phyloP scores from a whole-genome alignment of 2,113 vertebrate species.

The Orycteropus afer region DNA sequence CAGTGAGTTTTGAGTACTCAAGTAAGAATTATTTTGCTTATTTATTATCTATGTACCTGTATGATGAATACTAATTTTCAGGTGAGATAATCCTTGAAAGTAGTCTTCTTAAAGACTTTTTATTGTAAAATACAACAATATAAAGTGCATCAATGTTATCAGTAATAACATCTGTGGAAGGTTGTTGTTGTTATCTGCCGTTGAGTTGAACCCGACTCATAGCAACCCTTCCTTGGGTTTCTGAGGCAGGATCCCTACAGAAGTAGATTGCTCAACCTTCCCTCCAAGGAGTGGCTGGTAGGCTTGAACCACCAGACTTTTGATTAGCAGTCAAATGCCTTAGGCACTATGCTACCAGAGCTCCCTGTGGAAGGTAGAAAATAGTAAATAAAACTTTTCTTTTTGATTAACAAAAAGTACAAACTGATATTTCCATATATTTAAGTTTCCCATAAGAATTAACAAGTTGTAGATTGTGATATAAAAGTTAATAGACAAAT shows the following conservation, averaged over 20 bases:
- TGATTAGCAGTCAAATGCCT: too few species aligned
- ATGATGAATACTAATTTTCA: background rate
- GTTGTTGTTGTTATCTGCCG: too few species aligned
- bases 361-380: too few species aligned
- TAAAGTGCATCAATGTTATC: background rate
- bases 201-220: too few species aligned
- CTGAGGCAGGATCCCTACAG: too few species aligned
- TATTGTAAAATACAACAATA: background rate
- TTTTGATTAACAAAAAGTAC: background rate
- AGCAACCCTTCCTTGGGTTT: too few species aligned
- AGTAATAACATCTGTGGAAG: background rate
- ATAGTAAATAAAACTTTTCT: background rate
- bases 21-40: background rate
- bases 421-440: background rate
- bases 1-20: too few species aligned
- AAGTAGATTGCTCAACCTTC: too few species aligned
- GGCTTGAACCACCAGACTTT: too few species aligned
- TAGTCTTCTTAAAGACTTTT: background rate
- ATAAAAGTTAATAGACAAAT: background rate
- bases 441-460: background rate
- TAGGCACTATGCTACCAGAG: too few species aligned
- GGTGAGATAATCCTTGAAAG: background rate
- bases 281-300: too few species aligned
- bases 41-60: background rate
- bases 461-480: background rate